Evolutionary conservation across 2,888 invertebrate species (phyloP), one percentile per base, ranked within the genome.

Genomic region (Artemia sinica): DNA sequence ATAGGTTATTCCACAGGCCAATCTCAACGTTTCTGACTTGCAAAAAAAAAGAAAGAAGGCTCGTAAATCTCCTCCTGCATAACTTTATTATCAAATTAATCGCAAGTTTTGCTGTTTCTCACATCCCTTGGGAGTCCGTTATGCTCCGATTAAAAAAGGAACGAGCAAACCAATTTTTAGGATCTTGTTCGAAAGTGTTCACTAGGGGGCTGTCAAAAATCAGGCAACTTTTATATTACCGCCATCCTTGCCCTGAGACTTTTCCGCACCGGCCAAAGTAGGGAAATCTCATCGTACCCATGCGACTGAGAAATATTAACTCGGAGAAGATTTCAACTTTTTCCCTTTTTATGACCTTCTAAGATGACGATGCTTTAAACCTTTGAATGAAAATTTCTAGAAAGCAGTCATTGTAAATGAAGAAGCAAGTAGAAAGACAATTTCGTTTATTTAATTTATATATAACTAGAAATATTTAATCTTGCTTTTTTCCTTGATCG

Each of bases 1-100:
- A 41, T 41, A 41, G 41, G 41, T 41, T 41, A 41, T 41, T 41
- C 41, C 41, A 41, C 41, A 41, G 41, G 41, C 41, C 41, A 41
- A 41, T 41, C 41, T 41, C 41, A 41, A 41, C 41, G 41, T 41
- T 41, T 41, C 41, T 6, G 41, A 41, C 41, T 52, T 58, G 63
- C 28, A 58, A 58, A 58, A 58, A 18, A 58, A 28, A 58, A 58
- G 63, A 58, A 58, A 28, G 28, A 58, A 18, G 63, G 8, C 63
- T 18, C 28, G 28, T 18, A 58, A 18, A n/a, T 28, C 63, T 58
- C 14, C 63, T 9, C 63, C 63, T 58, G 63, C 11, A 28, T 10
- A 58, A 58, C 63, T 58, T 58, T 58, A 58, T 58, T 58, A 58
- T 58, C 63, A 10, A 58, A 58, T 58, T 58, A 58, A 58, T 58